These are phyloP conservation scores for Myotis findleyi DNA, from an alignment of 2,797 vertebrate species.

Conservation along the genomic window DNA sequence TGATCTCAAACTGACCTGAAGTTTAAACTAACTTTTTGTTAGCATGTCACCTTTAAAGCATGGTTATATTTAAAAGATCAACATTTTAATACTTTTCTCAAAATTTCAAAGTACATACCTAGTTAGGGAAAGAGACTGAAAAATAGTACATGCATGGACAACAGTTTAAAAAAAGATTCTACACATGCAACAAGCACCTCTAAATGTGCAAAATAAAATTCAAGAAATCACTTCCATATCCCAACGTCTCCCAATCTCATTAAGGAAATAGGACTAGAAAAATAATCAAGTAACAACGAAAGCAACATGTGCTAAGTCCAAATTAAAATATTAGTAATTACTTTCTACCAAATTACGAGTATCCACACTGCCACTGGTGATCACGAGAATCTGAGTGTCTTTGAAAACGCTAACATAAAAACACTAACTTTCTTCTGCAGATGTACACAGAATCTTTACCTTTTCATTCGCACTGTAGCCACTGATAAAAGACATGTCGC, in stretches of 20 bases:
- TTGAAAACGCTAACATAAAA: not conserved
- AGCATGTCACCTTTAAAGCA: constrained; percentile 7
- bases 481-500: not conserved
- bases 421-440: not conserved
- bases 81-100: not conserved
- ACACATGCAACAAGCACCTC: not conserved
- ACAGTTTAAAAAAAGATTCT: not conserved
- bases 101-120: not conserved
- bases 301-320: not conserved
- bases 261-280: not conserved
- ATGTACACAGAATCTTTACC: not conserved
- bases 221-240: not conserved
- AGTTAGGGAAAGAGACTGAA: not conserved
- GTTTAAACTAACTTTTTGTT: constrained; percentile 28
- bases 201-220: not conserved
- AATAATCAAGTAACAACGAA: not conserved
- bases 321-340: not conserved
- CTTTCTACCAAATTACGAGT: not conserved
- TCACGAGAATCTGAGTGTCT: not conserved
- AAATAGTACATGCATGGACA: not conserved
- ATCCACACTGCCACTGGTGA: not conserved
- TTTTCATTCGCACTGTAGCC: not conserved
- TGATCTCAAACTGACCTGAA: not conserved
- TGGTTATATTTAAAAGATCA: not conserved
- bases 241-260: not conserved